Evolutionary conservation across 2,888 invertebrate species (phyloP).

Genomic region (Drosophila nigricruria): DNA sequence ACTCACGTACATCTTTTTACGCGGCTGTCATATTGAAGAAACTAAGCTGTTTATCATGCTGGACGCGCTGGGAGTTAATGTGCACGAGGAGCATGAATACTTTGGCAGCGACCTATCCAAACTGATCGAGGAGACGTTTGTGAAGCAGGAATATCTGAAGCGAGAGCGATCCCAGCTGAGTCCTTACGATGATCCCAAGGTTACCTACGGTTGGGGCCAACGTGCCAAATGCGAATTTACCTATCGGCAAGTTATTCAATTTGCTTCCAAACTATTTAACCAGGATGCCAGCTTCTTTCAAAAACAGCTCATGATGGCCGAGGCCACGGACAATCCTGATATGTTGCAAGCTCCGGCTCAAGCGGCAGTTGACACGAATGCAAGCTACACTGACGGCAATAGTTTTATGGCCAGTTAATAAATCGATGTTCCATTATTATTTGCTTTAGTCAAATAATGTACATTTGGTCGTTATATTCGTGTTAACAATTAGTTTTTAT

Average conservation of each 20-base stretch:
- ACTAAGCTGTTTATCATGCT: slow-evolving; percentile 50
- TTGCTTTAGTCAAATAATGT: neutral
- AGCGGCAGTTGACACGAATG: neutral
- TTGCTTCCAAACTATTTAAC: slow-evolving; percentile 49
- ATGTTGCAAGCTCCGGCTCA: neutral
- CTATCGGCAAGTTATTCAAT: slow-evolving; percentile 47
- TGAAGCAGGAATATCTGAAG: slow-evolving; percentile 59
- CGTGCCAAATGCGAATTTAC: slow-evolving; percentile 60
- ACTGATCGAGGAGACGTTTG: slow-evolving; percentile 63
- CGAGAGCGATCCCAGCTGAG: slow-evolving; percentile 54
- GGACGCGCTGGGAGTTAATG: slow-evolving; percentile 29
- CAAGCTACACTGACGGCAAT: slow-evolving; percentile 1
- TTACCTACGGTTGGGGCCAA: slow-evolving; percentile 53
- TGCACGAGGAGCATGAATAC: slow-evolving; percentile 64
- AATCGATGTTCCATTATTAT: neutral
- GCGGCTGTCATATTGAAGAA: slow-evolving; percentile 58
- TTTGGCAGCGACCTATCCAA: slow-evolving; percentile 55
- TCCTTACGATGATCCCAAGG: slow-evolving; percentile 55
- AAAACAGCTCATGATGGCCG: slow-evolving; percentile 49
- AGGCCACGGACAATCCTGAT: slow-evolving; percentile 28
- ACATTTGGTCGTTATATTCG: neutral
- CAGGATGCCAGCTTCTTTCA: slow-evolving; percentile 43
- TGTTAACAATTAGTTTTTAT: slow-evolving; percentile 26
- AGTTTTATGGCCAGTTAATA: slow-evolving; percentile 2
- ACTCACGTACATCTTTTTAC: slow-evolving; percentile 66